Conservation (phyloP, 1,140 invertebrate genomes). For the Danaus melanippus region DNA sequence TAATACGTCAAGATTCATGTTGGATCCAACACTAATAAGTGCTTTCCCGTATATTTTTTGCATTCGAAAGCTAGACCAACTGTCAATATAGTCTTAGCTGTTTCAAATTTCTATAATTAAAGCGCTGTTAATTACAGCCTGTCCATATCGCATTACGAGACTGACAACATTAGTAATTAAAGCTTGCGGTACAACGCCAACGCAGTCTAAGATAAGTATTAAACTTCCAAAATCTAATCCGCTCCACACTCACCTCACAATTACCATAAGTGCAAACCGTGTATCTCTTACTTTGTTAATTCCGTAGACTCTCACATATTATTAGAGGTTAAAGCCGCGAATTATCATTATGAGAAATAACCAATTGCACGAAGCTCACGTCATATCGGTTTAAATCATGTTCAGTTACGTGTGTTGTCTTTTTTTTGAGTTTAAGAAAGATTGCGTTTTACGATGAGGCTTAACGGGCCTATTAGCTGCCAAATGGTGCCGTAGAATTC, state of each 20-base stretch:
- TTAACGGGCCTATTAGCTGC: slow-evolving; percentile 52
- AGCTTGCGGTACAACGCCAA: slow-evolving; percentile 19
- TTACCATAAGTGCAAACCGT: slow-evolving; percentile 14
- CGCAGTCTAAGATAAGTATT: slow-evolving; percentile 11
- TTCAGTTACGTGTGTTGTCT: slow-evolving; percentile 41
- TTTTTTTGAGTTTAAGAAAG: slow-evolving; percentile 46
- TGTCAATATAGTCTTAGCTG: slow-evolving; percentile 1
- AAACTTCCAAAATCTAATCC: slow-evolving; percentile 18
- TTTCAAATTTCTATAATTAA: slow-evolving; percentile 19
- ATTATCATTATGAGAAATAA: slow-evolving; percentile 55
- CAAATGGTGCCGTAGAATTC: slow-evolving; percentile 59
- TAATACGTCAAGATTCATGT: no score
- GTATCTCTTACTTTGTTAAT: slow-evolving; percentile 17
- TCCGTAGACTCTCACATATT: slow-evolving; percentile 16
- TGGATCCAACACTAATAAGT: no score
- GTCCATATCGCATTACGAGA: slow-evolving; percentile 11
- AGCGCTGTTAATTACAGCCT: slow-evolving; percentile 21
- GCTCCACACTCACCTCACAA: slow-evolving; percentile 9
- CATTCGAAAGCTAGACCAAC: no score
- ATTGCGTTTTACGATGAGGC: slow-evolving; percentile 48
- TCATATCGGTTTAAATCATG: slow-evolving; percentile 45
- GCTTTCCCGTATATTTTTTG: no score
- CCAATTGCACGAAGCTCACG: slow-evolving; percentile 61
- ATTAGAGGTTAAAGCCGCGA: slow-evolving; percentile 21
- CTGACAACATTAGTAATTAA: slow-evolving; percentile 15